Evolutionary conservation across 2,888 invertebrate genomes (phyloP).

Genomic region (Eugnorisma glareosa): DNA sequence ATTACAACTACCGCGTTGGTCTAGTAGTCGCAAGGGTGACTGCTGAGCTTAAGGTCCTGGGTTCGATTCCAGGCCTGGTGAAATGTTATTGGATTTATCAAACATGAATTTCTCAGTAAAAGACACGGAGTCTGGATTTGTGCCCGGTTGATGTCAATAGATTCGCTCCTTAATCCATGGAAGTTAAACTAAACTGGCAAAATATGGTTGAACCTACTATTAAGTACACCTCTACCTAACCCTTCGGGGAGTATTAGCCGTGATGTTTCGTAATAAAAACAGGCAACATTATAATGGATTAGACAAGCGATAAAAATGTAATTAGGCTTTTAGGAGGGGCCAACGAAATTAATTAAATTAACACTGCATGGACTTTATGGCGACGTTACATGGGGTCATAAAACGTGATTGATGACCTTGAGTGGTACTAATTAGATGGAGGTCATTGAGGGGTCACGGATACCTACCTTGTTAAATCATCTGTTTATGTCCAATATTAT

Average conservation of each 20-base stretch:
- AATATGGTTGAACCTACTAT: background rate
- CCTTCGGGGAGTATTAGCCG: background rate
- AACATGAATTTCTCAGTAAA: background rate
- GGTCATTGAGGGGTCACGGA: conserved; percentile 28
- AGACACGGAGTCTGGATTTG: no score
- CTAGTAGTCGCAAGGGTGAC: no score
- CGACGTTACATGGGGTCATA: conserved; percentile 34
- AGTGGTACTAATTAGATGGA: conserved; percentile 30
- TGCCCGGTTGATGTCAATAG: no score
- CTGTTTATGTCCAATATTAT: background rate
- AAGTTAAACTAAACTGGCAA: no score
- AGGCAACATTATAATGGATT: background rate
- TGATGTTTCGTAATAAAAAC: background rate
- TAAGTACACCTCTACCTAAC: background rate
- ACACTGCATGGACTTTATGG: conserved; percentile 24
- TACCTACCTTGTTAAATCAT: background rate
- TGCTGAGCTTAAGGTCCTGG: no score
- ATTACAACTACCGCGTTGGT: no score
- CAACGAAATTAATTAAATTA: conserved; percentile 31
- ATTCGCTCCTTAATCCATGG: no score
- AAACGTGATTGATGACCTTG: conserved; percentile 38
- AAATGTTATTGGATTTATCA: background rate
- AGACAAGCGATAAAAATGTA: background rate
- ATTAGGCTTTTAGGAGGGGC: background rate
- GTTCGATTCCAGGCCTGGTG: background rate